Evolutionary conservation across 2,888 invertebrate genomes (phyloP).

Genomic region (Apomyelois bistriatella): DNA sequence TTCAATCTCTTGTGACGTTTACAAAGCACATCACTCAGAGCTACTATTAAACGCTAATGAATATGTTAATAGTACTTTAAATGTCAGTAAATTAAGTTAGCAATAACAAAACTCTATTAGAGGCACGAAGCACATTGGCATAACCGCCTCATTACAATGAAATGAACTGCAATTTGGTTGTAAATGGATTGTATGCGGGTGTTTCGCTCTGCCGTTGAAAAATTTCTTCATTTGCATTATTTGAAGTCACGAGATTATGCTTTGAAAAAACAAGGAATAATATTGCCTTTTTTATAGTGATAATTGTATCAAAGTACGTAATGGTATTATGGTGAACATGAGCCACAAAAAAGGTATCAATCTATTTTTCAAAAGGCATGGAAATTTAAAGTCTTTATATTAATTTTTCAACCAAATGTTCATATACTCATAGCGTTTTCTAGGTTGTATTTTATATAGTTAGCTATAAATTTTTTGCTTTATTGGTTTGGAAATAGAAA

Average conservation of each 20-base stretch:
- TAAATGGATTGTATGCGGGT: constrained; percentile 55
- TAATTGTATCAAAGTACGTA: too few relatives aligned
- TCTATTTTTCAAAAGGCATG: too few relatives aligned
- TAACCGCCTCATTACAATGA: constrained; percentile 53
- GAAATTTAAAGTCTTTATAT: too few relatives aligned
- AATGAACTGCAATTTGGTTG: constrained; percentile 63
- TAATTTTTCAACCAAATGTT: too few relatives aligned
- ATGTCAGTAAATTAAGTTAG: constrained; percentile 40
- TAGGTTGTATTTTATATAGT: too few relatives aligned
- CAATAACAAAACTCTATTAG: constrained; percentile 50
- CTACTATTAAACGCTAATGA: constrained; percentile 14
- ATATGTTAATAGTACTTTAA: constrained; percentile 26
- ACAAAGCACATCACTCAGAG: neutral
- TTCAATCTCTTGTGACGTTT: neutral
- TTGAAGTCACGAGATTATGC: constrained; percentile 34
- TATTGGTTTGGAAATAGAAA: too few relatives aligned
- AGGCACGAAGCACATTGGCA: constrained; percentile 55
- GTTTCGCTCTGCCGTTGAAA: constrained; percentile 40
- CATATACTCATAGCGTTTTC: too few relatives aligned
- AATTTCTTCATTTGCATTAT: constrained; percentile 56
- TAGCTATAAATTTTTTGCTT: too few relatives aligned
- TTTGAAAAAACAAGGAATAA: neutral
- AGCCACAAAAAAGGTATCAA: too few relatives aligned
- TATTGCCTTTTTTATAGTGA: neutral
- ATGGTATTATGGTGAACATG: too few relatives aligned